Evolutionary conservation across 2,113 vertebrate species (phyloP).

Genomic region (Trichechus manatus): DNA sequence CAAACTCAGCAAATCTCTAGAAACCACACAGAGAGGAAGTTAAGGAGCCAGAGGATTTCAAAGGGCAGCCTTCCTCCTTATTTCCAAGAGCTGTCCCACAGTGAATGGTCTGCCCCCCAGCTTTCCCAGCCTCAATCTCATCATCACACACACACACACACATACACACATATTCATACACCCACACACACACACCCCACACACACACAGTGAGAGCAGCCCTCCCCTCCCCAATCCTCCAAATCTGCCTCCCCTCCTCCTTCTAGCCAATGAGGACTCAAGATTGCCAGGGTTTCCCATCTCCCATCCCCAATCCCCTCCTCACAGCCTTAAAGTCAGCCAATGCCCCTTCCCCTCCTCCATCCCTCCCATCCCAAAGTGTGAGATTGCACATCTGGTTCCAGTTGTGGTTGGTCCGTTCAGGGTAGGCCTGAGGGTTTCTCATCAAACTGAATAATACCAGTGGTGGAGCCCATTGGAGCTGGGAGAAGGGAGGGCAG

Average conservation of each 20-base stretch:
- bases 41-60: slow-evolving; percentile 3
- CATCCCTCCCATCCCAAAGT: neutral
- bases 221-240: neutral
- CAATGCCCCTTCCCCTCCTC: slow-evolving; percentile 32
- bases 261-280: slow-evolving; percentile 25
- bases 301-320: slow-evolving; percentile 40
- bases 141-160: neutral
- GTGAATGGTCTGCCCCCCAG: neutral
- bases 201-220: neutral
- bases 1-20: slow-evolving; percentile 14
- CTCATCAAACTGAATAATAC: slow-evolving; percentile 83
- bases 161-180: neutral
- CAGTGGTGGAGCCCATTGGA: slow-evolving; percentile 65
- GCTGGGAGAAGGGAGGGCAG: slow-evolving; percentile 60
- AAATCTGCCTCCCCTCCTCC: neutral
- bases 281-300: slow-evolving; percentile 71
- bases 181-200: neutral
- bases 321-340: neutral
- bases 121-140: slow-evolving; percentile 9
- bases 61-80: slow-evolving; percentile 1
- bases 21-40: slow-evolving; percentile 50
- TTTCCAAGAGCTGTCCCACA: slow-evolving; percentile 33
- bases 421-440: slow-evolving; percentile 80
- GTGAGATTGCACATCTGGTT: slow-evolving; percentile 84
- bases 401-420: slow-evolving; percentile 85